Evolutionary conservation across 2,888 invertebrate species (phyloP).

Genomic region (Spilosoma lubricipeda): DNA sequence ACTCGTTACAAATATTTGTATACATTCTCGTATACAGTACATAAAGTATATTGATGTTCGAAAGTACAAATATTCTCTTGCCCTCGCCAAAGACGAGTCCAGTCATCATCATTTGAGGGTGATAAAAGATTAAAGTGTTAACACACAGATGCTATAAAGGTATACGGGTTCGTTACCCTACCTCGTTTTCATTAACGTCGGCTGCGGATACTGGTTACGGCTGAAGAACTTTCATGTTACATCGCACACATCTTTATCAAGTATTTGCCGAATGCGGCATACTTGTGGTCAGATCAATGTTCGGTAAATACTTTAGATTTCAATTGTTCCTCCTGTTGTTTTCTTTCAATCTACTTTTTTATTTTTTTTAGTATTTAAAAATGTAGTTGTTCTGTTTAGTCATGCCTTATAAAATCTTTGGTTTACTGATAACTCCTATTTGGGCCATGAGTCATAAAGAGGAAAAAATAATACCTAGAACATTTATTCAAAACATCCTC

Average conservation of each 20-base stretch:
- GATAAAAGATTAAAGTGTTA: slow-evolving; percentile 21
- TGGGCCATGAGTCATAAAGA: neutral
- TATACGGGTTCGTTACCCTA: slow-evolving; percentile 74
- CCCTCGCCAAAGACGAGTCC: neutral
- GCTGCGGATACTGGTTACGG: slow-evolving; percentile 63
- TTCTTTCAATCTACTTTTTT: neutral
- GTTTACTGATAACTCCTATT: neutral
- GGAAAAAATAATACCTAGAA: neutral
- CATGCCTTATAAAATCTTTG: neutral
- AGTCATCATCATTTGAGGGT: neutral
- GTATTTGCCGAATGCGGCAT: slow-evolving; percentile 39
- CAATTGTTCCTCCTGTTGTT: neutral
- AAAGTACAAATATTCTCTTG: neutral
- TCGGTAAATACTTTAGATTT: neutral
- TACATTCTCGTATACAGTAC: neutral
- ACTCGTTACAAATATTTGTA: no score
- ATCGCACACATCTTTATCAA: slow-evolving; percentile 49
- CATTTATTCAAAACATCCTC: neutral
- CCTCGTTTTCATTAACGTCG: slow-evolving; percentile 80
- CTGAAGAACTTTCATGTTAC: slow-evolving; percentile 72
- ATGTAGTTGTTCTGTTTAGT: neutral
- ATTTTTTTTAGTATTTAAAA: no score
- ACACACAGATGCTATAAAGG: slow-evolving; percentile 46
- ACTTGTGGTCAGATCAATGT: slow-evolving; percentile 29
- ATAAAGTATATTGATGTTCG: neutral